Conservation (phyloP, 2,888 invertebrate species). For the Acrobasis repandana region DNA sequence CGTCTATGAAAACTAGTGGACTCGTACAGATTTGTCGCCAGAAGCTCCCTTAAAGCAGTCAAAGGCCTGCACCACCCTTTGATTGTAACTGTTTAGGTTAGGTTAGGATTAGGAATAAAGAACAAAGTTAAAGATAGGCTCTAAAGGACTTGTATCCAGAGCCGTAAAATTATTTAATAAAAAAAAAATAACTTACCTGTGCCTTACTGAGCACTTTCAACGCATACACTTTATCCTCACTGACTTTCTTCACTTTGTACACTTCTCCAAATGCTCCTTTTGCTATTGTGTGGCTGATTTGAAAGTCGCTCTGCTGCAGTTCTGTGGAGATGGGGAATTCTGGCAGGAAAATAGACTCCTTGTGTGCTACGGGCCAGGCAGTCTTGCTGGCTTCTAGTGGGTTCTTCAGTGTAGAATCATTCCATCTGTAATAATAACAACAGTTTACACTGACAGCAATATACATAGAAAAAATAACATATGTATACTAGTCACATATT, state of each 20-base stretch:
- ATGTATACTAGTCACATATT: too few relatives aligned
- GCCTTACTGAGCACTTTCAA: conserved; percentile 93
- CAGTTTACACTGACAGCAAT: neutral
- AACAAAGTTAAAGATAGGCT: too few relatives aligned
- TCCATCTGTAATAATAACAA: conserved; percentile 82
- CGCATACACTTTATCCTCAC: conserved; percentile 87
- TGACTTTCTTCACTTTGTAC: conserved; percentile 88
- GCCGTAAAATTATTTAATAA: too few relatives aligned
- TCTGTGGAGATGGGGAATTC: conserved; percentile 90
- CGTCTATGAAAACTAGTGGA: too few relatives aligned
- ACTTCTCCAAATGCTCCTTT: conserved; percentile 96
- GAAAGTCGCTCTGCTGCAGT: conserved; percentile 82
- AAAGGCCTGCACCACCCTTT: too few relatives aligned
- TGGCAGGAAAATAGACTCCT: conserved; percentile 93
- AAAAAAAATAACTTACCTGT: conserved; percentile 76
- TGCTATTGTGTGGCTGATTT: conserved; percentile 89
- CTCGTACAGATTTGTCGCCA: too few relatives aligned
- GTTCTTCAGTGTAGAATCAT: conserved; percentile 84
- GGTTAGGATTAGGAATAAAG: too few relatives aligned
- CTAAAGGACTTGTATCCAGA: too few relatives aligned
- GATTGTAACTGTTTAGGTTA: too few relatives aligned
- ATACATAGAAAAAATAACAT: neutral
- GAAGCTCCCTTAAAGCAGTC: too few relatives aligned
- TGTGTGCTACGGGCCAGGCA: conserved; percentile 91
- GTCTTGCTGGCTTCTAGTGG: conserved; percentile 85